phyloP scores from a whole-genome alignment of 2,888 invertebrate species.

The Piscicola geometra region DNA sequence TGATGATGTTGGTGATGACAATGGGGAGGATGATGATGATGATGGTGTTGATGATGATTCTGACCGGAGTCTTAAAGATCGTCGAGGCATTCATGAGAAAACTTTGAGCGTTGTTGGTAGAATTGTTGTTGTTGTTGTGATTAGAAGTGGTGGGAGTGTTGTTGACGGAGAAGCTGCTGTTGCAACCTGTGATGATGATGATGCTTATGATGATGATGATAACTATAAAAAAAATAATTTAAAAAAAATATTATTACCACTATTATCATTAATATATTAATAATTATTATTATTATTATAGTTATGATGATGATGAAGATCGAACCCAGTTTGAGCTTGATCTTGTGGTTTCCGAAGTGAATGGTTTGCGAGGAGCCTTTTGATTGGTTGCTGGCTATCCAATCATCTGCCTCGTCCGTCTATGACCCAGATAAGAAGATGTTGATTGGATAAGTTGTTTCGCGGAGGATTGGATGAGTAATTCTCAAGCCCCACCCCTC shows the following conservation, averaged over 20 bases:
- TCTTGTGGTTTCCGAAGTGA: background rate
- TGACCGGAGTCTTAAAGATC: slow-evolving; percentile 12
- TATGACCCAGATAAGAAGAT: no score
- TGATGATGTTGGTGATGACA: no score
- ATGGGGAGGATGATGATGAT: no score
- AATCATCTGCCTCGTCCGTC: background rate
- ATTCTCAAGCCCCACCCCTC: no score
- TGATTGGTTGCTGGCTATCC: background rate
- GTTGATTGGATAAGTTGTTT: no score
- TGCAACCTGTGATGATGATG: slow-evolving; percentile 14
- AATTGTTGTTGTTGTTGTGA: background rate
- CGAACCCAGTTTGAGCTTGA: slow-evolving; percentile 1
- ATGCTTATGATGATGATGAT: background rate
- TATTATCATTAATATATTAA: background rate
- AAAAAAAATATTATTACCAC: background rate
- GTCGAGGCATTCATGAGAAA: background rate
- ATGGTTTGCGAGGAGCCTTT: slow-evolving; percentile 1
- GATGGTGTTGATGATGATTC: no score
- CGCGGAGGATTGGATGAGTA: no score
- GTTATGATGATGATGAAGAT: background rate
- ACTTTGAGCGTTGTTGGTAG: background rate
- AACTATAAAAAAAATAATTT: background rate
- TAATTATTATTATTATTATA: no score
- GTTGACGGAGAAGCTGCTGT: slow-evolving; percentile 2
- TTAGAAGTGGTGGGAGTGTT: background rate